These are phyloP conservation scores for Rhinoraja longicauda DNA, from an alignment of 2,797 vertebrate genomes.

Conservation along the genomic window DNA sequence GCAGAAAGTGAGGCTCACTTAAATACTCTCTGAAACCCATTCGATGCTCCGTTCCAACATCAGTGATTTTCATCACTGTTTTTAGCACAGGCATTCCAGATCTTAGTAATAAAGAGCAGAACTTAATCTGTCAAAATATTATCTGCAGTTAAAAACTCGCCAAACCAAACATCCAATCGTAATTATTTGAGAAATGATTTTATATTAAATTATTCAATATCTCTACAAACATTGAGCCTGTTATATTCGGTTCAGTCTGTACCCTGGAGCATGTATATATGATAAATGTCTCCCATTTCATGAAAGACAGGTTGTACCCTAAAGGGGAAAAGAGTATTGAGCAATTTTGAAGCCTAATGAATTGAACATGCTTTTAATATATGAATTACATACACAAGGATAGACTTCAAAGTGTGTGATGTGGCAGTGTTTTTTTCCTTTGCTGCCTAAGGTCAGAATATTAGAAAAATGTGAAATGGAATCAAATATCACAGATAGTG, in stretches of 20 bases:
- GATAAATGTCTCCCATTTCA: constrained; percentile 29
- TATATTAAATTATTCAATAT: constrained; percentile 17
- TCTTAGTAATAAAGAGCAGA: neutral
- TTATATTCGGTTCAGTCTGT: neutral
- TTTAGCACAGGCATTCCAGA: neutral
- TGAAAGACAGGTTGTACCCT: constrained; percentile 6
- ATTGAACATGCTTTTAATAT: constrained; percentile 39
- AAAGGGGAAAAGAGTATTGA: constrained; percentile 34
- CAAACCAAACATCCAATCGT: neutral
- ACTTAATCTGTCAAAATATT: constrained; percentile 27
- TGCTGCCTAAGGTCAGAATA: constrained; percentile 26
- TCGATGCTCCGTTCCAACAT: neutral
- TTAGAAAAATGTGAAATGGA: constrained; percentile 34
- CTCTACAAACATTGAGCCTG: neutral
- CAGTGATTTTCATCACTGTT: neutral
- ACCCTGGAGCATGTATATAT: neutral
- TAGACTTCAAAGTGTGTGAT: constrained; percentile 29
- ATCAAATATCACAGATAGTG: constrained; percentile 41
- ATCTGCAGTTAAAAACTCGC: neutral
- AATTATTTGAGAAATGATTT: neutral
- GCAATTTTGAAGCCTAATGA: constrained; percentile 36
- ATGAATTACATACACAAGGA: constrained; percentile 34
- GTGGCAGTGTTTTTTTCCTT: constrained; percentile 13
- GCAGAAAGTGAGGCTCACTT: neutral
- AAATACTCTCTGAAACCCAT: neutral